Evolutionary conservation across 2,113 vertebrate species (phyloP), one percentile per base, ranked within the genome.

Genomic region (Conger conger): DNA sequence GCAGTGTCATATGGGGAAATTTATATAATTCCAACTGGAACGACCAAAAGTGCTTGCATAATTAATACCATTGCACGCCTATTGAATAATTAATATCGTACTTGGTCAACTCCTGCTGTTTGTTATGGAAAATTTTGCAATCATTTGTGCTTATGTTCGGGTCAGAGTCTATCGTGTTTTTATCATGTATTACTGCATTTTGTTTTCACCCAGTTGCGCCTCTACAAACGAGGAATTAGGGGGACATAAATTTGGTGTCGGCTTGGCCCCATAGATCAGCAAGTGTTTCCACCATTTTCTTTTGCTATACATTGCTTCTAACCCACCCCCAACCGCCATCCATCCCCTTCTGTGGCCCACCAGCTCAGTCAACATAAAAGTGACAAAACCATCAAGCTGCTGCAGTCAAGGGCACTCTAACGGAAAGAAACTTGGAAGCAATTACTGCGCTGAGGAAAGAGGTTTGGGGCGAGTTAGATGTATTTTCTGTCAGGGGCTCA

Each of bases 351-450:
- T 35, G 33, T 45, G n/a, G 18, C 18, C 57, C 40, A 30, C 54
- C 54, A 81, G 45, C 84, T 81, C 38, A 78, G 40, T 35, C 60
- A 40, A 82, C 73, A 30, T 76, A 84, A 63, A 84, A 38, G 79
- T 84, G 73, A 82, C 83, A 76, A 53, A 50, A 82, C 45, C 76
- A 77, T 82, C 83, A 79, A 63, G 79, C 82, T 38, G 33, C 60
- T 76, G 77, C 78, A 38, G 82, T 80, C 82, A 82, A 86, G 83
- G 13, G 80, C 63, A 76, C 80, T 37, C n/a, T 87, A 81, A 87
- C 81, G 80, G 45, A 82, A 40, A 81, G 79, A 50, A 84, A 84
- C 37, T 73, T 42, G 79, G 53, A 84, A 60, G 78, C 80, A 87
- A 82, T 87, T 87, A 87, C 79, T 82, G 80, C n/a, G n/a, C 23